A percentile compares a stretch with the other conserved stretches of the same genome.
Conservation (phyloP, 2,888 invertebrate species). For the Nomada fabriciana region DNA sequence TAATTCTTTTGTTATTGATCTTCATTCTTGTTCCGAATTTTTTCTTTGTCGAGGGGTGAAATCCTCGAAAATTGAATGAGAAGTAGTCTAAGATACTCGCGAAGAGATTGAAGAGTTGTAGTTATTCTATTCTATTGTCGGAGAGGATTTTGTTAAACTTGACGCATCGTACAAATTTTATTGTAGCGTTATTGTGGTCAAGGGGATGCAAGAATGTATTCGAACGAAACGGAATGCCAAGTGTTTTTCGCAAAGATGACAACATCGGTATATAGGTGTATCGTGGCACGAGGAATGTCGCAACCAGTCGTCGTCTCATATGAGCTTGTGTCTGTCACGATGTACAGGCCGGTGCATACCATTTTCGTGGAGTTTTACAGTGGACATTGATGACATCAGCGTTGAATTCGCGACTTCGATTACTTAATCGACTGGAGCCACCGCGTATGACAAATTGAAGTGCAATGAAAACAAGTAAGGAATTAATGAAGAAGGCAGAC, state of each 20-base stretch:
- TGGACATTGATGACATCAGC: slow-evolving; percentile 29
- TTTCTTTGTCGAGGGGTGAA: not conserved
- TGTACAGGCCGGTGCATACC: slow-evolving; percentile 6
- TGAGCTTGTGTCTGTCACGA: not conserved
- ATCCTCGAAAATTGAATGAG: not conserved
- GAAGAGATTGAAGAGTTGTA: not conserved
- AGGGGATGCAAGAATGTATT: slow-evolving; percentile 17
- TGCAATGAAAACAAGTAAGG: not conserved
- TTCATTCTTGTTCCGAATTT: too few relatives aligned
- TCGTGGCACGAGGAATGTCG: slow-evolving; percentile 21
- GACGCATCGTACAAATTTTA: too few relatives aligned
- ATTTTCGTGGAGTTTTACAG: slow-evolving; percentile 19
- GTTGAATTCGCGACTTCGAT: slow-evolving; percentile 15
- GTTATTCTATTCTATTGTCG: too few relatives aligned
- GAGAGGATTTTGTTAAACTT: too few relatives aligned
- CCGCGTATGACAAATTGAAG: not conserved
- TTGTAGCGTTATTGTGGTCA: not conserved
- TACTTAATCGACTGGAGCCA: not conserved
- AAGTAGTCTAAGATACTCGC: too few relatives aligned
- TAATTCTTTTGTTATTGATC: slow-evolving; percentile 32
- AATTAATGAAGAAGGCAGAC: not conserved
- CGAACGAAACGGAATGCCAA: slow-evolving; percentile 24
- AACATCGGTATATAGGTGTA: slow-evolving; percentile 20
- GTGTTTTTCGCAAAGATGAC: slow-evolving; percentile 47
- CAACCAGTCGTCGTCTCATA: slow-evolving; percentile 24